A percentile compares a stretch with the other conserved stretches of the same genome.
Conservation (phyloP, 2,888 invertebrate species). For the Venustoraphidia nigricollis region DNA sequence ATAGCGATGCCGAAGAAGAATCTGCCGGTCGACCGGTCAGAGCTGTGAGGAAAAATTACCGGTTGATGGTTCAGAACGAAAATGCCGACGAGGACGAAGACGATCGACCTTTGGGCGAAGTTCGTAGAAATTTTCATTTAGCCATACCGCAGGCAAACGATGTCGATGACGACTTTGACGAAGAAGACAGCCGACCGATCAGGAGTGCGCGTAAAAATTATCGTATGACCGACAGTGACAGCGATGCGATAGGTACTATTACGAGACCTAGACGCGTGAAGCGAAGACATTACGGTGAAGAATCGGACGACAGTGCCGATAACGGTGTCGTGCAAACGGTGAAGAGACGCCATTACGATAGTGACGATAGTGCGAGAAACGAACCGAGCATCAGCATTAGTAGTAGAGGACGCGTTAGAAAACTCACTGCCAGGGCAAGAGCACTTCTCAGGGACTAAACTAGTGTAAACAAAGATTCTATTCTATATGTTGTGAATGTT, state of each 20-base stretch:
- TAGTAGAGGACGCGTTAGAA: conserved; percentile 71
- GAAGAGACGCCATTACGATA: conserved; percentile 9
- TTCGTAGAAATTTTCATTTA: conserved; percentile 6
- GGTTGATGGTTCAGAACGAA: conserved; percentile 16
- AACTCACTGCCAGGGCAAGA: conserved; percentile 64
- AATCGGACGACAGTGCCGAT: conserved; percentile 17
- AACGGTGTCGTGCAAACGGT: too few species aligned
- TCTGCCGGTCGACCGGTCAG: neutral
- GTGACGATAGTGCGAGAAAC: conserved; percentile 16
- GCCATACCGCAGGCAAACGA: conserved; percentile 10
- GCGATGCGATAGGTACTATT: conserved; percentile 6
- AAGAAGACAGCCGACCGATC: conserved; percentile 8
- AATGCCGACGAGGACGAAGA: conserved; percentile 14
- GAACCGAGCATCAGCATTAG: conserved; percentile 41
- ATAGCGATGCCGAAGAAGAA: conserved; percentile 24
- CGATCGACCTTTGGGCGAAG: conserved; percentile 7
- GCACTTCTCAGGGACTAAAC: conserved; percentile 38
- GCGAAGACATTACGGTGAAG: conserved; percentile 24
- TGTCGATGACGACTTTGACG: conserved; percentile 11
- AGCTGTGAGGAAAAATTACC: neutral
- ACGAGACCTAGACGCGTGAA: conserved; percentile 19
- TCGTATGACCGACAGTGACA: neutral
- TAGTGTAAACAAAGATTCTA: too few species aligned
- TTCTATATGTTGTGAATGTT: too few species aligned
- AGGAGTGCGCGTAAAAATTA: neutral